Conservation (phyloP, 2,888 invertebrate species). For the Schizaphis graminum region DNA sequence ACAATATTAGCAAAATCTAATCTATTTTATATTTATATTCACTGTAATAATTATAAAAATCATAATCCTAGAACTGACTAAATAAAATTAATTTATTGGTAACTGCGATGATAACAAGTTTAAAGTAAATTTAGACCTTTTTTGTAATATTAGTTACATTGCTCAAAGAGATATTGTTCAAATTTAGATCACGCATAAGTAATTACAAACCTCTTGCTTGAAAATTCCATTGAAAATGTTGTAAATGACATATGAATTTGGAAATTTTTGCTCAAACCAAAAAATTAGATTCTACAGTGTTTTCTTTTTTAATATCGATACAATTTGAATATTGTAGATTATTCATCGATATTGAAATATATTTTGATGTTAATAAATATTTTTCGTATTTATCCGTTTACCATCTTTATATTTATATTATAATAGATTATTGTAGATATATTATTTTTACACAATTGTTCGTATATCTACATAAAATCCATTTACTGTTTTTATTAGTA, state of each 20-base stretch:
- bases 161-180: neutral
- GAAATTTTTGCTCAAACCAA: neutral
- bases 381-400: neutral
- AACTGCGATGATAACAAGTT: constrained; percentile 39
- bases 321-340: neutral
- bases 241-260: neutral
- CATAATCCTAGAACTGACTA: neutral
- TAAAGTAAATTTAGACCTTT: neutral
- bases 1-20: constrained; percentile 7
- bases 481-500: neutral
- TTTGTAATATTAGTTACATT: neutral
- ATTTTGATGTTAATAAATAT: neutral
- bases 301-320: neutral
- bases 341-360: neutral
- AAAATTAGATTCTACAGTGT: neutral
- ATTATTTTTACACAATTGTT: neutral
- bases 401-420: neutral
- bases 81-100: constrained; percentile 41
- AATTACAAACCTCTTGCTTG: neutral
- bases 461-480: neutral
- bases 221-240: neutral
- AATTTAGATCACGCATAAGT: neutral
- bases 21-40: neutral
- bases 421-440: neutral
- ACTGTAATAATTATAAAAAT: constrained; percentile 6